Percentiles rank a stretch among this genome's conserved stretches.
phyloP scores from a whole-genome alignment of 2,113 vertebrate species.

The Gasterosteus nipponicus region DNA sequence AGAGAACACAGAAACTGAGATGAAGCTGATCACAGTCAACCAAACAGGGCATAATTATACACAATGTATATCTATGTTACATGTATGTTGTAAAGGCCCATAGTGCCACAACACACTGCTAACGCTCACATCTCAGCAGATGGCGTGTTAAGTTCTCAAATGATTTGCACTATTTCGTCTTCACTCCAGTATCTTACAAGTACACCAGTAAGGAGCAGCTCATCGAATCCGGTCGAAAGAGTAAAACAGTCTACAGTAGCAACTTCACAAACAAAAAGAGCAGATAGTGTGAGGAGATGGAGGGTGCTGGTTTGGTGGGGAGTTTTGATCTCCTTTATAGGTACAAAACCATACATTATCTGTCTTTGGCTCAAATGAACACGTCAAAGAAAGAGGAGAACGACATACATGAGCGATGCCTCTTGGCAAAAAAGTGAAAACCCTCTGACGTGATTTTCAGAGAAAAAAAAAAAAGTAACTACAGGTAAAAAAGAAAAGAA shows the following conservation, averaged over 20 bases:
- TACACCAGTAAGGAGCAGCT: slow-evolving; percentile 69
- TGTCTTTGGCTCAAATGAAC: slow-evolving; percentile 77
- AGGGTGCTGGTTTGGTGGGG: slow-evolving; percentile 61
- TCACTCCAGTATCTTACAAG: slow-evolving; percentile 60
- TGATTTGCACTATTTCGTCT: slow-evolving; percentile 67
- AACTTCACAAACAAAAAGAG: slow-evolving; percentile 49
- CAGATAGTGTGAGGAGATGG: slow-evolving; percentile 21
- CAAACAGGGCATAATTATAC: slow-evolving; percentile 37
- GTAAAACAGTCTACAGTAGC: slow-evolving; percentile 76
- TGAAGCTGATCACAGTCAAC: slow-evolving; percentile 40
- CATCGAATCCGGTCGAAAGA: slow-evolving; percentile 70
- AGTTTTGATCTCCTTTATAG: slow-evolving; percentile 44
- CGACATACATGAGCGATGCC: slow-evolving; percentile 45
- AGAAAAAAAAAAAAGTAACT: slow-evolving; percentile 47
- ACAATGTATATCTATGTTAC: slow-evolving; percentile 9
- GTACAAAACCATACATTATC: slow-evolving; percentile 30
- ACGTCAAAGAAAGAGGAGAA: slow-evolving; percentile 38
- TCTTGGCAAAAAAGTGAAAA: slow-evolving; percentile 47
- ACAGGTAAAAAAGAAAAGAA: slow-evolving; percentile 4
- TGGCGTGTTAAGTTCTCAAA: slow-evolving; percentile 53
- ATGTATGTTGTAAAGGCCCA: slow-evolving; percentile 46
- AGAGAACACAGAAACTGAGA: slow-evolving; percentile 71
- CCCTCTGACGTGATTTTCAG: slow-evolving; percentile 26
- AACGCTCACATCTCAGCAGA: slow-evolving; percentile 44
- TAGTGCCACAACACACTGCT: slow-evolving; percentile 44